phyloP scores from a whole-genome alignment of 1,140 invertebrate species.

The Halyomorpha halys region DNA sequence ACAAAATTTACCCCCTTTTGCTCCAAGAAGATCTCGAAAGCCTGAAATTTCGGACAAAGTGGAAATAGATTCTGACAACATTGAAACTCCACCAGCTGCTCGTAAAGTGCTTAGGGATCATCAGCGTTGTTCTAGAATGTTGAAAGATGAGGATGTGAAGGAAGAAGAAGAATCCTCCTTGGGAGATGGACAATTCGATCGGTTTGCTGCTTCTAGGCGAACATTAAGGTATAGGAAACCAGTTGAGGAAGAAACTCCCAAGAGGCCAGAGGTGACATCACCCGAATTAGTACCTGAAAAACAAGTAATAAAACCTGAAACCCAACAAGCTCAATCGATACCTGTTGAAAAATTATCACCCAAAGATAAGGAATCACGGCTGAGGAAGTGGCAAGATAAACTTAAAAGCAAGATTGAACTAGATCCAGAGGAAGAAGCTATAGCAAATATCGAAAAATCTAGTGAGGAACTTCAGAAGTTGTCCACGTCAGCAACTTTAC shows the following conservation, averaged over 20 bases:
- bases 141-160: constrained; percentile 21
- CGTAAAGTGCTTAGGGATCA: constrained; percentile 42
- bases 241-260: constrained; percentile 42
- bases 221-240: constrained; percentile 70
- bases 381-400: constrained; percentile 53
- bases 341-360: constrained; percentile 35
- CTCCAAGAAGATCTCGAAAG: constrained; percentile 33
- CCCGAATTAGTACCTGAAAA: constrained; percentile 43
- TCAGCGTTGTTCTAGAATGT: constrained; percentile 19
- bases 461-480: constrained; percentile 40
- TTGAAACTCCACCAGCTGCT: constrained; percentile 74
- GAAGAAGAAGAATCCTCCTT: constrained; percentile 32
- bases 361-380: constrained; percentile 46
- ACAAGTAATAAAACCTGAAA: constrained; percentile 41
- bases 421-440: constrained; percentile 33
- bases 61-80: constrained; percentile 82
- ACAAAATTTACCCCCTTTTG: constrained; percentile 35
- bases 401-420: constrained; percentile 36
- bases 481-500: constrained; percentile 31
- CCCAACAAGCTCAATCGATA: constrained; percentile 38
- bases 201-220: constrained; percentile 66
- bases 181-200: constrained; percentile 62
- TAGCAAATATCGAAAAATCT: constrained; percentile 38
- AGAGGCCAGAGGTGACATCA: constrained; percentile 36
- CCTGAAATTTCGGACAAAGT: constrained; percentile 50